Percentiles rank a stretch among this genome's conserved stretches.
These are phyloP conservation scores for Fulica atra DNA, from an alignment of 2,113 vertebrate species.

Conservation along the genomic window DNA sequence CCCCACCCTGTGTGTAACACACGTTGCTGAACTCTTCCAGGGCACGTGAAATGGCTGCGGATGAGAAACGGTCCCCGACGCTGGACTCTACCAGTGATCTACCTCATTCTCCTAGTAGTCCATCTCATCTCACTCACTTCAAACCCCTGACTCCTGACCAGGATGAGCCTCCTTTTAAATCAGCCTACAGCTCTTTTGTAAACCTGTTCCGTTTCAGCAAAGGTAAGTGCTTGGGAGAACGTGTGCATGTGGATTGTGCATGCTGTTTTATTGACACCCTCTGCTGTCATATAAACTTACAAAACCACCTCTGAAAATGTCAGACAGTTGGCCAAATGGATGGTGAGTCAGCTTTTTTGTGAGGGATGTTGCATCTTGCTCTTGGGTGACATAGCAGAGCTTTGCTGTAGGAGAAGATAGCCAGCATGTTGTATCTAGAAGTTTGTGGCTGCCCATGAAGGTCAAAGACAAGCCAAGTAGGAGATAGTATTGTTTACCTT, in stretches of 20 bases:
- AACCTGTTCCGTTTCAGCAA: slow-evolving; percentile 97
- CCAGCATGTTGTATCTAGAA: background rate
- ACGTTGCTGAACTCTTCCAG: slow-evolving; percentile 45
- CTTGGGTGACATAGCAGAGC: background rate
- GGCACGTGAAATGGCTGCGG: slow-evolving; percentile 90
- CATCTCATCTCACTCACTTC: slow-evolving; percentile 96
- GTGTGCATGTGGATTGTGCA: rapidly evolving
- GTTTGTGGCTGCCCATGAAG: background rate
- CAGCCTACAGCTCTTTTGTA: slow-evolving; percentile 97
- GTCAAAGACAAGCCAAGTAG: background rate
- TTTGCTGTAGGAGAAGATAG: background rate
- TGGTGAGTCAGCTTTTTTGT: background rate
- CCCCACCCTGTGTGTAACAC: background rate
- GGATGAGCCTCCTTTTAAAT: slow-evolving; percentile 95
- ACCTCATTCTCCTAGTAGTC: slow-evolving; percentile 83
- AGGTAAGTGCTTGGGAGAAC: slow-evolving; percentile 75
- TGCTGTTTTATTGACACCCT: background rate
- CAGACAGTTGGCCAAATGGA: background rate
- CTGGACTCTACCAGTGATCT: slow-evolving; percentile 83
- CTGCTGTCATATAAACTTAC: background rate
- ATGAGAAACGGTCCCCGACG: slow-evolving; percentile 86
- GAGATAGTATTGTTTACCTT: background rate
- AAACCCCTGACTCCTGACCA: slow-evolving; percentile 96
- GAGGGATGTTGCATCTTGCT: background rate
- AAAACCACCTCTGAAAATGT: background rate